Conservation (phyloP, 1,140 invertebrate species). For the Drosophila pruinosa region DNA sequence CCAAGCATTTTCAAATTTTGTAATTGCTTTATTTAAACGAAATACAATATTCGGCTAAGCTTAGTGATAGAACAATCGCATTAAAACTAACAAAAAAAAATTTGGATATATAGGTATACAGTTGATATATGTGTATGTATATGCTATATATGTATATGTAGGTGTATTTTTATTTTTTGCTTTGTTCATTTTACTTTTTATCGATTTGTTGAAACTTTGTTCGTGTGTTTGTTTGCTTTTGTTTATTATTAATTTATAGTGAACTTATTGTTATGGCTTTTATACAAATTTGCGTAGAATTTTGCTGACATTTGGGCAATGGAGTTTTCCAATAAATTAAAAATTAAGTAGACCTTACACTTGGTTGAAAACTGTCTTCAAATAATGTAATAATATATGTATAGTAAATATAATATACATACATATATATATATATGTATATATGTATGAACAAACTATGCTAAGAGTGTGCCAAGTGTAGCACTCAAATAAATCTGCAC, state of each 20-base stretch:
- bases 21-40: conserved; percentile 60
- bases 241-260: conserved; percentile 56
- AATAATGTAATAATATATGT: too few species aligned
- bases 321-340: conserved; percentile 62
- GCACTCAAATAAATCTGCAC: conserved; percentile 15
- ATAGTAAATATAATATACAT: background rate
- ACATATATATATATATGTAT: conserved; percentile 1
- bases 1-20: conserved; percentile 23
- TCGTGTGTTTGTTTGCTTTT: background rate
- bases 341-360: conserved; percentile 3
- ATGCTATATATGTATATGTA: conserved; percentile 20
- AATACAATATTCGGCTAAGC: conserved; percentile 48
- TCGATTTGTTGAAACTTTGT: background rate
- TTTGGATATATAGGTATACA: conserved; percentile 9
- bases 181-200: background rate
- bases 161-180: conserved; percentile 19
- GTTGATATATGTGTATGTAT: conserved; percentile 14
- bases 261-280: conserved; percentile 78
- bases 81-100: conserved; percentile 54
- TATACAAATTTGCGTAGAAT: conserved; percentile 55
- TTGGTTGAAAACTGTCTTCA: conserved; percentile 24
- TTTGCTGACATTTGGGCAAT: conserved; percentile 30
- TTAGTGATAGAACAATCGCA: conserved; percentile 36
- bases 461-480: conserved; percentile 38
- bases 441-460: too few species aligned